A percentile compares a stretch with the other conserved stretches of the same genome.
Conservation (phyloP, 2,888 invertebrate species). For the Cerastoderma edule region DNA sequence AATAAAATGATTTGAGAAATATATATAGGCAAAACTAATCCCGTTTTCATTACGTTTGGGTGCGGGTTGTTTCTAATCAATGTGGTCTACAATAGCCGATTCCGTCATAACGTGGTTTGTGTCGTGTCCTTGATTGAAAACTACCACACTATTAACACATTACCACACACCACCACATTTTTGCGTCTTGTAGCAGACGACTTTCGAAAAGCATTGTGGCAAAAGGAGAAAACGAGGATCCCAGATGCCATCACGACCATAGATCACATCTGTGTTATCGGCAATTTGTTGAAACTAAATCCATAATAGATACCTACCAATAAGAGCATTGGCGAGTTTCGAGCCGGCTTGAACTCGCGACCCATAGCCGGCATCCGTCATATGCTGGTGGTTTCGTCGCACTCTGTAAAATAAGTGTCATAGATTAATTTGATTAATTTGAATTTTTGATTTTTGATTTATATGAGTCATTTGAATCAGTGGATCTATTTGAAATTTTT, state of each 20-base stretch:
- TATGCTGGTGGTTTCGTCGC: slow-evolving; percentile 37
- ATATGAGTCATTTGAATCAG: not conserved
- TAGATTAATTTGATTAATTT: not conserved
- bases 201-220: not conserved
- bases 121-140: too few species aligned
- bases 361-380: slow-evolving; percentile 52
- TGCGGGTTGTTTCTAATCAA: not conserved
- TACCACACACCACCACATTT: too few species aligned
- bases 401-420: slow-evolving; percentile 19
- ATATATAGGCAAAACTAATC: too few species aligned
- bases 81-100: not conserved
- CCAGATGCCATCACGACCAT: too few species aligned
- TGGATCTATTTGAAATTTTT: not conserved
- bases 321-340: slow-evolving; percentile 41
- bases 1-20: too few species aligned
- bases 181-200: too few species aligned
- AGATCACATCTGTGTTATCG: too few species aligned
- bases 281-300: too few species aligned
- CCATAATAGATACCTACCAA: slow-evolving; percentile 44
- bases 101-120: not conserved
- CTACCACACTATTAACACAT: too few species aligned
- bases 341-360: slow-evolving; percentile 45
- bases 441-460: not conserved
- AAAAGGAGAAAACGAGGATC: not conserved
- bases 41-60: too few species aligned